Percentiles rank a stretch among this genome's conserved stretches.
Conservation (phyloP, 2,113 vertebrate species). For the Himantopus leucocephalus region DNA sequence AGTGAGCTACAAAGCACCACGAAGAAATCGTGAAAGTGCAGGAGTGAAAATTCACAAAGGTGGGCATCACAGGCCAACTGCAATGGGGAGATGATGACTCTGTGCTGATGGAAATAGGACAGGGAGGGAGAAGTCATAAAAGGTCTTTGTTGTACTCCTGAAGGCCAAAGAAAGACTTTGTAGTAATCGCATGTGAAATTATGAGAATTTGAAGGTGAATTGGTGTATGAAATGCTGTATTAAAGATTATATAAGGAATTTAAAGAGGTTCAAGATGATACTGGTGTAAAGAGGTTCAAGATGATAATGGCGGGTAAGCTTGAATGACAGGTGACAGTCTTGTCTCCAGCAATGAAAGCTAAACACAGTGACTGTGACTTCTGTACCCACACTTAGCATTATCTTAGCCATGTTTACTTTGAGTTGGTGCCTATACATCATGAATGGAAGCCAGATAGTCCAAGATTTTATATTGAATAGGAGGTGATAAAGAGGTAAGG, state of each 20-base stretch:
- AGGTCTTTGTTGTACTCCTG: not conserved
- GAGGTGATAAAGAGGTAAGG: not conserved
- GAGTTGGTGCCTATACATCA: not conserved
- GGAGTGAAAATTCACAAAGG: not conserved
- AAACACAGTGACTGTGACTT: not conserved
- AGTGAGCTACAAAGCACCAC: not conserved
- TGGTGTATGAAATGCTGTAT: not conserved
- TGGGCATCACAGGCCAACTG: not conserved
- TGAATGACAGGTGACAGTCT: not conserved
- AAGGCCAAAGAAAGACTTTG: not conserved
- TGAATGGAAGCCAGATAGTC: not conserved
- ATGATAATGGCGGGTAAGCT: not conserved
- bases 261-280: not conserved
- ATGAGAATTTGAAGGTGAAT: not conserved
- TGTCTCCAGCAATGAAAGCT: not conserved
- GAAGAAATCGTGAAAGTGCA: not conserved
- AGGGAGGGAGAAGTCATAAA: not conserved
- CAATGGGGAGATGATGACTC: not conserved
- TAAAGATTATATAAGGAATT: not conserved
- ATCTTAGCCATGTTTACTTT: not conserved
- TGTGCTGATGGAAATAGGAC: fast-evolving
- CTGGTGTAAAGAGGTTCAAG: not conserved
- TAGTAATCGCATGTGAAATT: not conserved
- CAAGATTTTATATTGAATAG: not conserved
- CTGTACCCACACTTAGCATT: not conserved